Evolutionary conservation across 2,888 invertebrate genomes (phyloP).

Genomic region (Empis stercorea): DNA sequence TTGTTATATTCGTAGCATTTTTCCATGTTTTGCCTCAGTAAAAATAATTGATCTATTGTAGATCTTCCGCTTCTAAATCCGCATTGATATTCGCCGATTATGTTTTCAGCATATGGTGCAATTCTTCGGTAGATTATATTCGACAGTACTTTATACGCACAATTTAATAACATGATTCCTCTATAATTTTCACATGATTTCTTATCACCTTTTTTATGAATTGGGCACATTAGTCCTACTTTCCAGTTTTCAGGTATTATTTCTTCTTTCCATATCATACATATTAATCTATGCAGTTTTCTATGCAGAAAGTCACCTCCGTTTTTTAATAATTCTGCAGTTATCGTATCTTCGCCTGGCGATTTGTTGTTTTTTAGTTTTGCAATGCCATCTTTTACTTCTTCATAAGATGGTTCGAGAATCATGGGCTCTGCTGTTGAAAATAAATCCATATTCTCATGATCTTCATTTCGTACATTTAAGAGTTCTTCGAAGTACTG

Average conservation of each 20-base stretch:
- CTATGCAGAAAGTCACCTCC: neutral
- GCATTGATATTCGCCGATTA: too few relatives aligned
- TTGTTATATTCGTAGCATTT: too few relatives aligned
- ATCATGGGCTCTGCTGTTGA: too few relatives aligned
- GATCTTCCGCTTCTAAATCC: too few relatives aligned
- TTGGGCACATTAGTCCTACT: neutral
- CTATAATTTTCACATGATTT: slow-evolving; percentile 1
- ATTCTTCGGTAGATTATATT: slow-evolving; percentile 1
- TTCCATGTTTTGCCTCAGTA: too few relatives aligned
- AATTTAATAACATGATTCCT: neutral
- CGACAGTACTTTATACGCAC: neutral
- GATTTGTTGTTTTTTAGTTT: neutral
- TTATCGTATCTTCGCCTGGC: neutral
- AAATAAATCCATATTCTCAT: too few relatives aligned
- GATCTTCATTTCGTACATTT: too few relatives aligned
- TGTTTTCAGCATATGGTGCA: neutral
- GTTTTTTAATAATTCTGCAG: neutral
- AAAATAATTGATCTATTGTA: too few relatives aligned
- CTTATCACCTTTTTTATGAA: slow-evolving; percentile 2
- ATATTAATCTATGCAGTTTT: neutral
- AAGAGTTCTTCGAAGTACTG: too few relatives aligned
- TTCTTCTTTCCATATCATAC: neutral
- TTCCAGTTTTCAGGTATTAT: slow-evolving; percentile 1
- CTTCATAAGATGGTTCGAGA: neutral
- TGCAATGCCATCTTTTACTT: neutral